phyloP scores from a whole-genome alignment of 2,113 vertebrate genomes.

The Bubo scandiacus region DNA sequence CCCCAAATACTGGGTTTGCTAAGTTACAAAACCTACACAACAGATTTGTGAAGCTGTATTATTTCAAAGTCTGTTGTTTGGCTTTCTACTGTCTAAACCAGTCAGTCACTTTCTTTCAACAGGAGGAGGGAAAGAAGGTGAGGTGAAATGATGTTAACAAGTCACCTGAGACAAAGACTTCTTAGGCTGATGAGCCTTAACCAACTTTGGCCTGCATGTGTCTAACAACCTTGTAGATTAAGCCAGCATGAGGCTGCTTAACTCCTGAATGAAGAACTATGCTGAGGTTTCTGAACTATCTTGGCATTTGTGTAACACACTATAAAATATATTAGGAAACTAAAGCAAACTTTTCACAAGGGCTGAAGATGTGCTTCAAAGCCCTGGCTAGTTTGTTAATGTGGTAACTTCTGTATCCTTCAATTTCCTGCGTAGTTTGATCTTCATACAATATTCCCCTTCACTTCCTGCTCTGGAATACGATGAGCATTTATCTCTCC shows the following conservation, averaged over 20 bases:
- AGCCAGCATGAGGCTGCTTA: neutral
- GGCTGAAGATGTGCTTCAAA: neutral
- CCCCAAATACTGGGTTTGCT: neutral
- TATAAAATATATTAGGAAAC: neutral
- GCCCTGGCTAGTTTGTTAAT: neutral
- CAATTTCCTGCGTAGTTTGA: neutral
- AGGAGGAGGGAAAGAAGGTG: neutral
- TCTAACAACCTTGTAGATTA: neutral
- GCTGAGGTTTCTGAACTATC: neutral
- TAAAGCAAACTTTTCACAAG: neutral
- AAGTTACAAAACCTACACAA: neutral
- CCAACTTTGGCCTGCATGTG: neutral
- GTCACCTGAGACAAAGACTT: neutral
- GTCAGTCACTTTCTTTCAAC: neutral
- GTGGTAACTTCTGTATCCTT: neutral
- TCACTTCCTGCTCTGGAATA: neutral
- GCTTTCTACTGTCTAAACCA: neutral
- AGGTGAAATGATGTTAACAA: neutral
- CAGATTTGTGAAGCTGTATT: neutral
- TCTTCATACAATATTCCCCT: neutral
- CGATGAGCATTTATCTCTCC: neutral
- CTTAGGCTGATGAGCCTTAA: neutral
- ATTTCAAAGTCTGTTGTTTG: neutral
- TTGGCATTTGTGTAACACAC: neutral
- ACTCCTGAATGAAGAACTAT: neutral